Conservation (phyloP, 2,888 invertebrate genomes). For the Cantharis flavilabris region DNA sequence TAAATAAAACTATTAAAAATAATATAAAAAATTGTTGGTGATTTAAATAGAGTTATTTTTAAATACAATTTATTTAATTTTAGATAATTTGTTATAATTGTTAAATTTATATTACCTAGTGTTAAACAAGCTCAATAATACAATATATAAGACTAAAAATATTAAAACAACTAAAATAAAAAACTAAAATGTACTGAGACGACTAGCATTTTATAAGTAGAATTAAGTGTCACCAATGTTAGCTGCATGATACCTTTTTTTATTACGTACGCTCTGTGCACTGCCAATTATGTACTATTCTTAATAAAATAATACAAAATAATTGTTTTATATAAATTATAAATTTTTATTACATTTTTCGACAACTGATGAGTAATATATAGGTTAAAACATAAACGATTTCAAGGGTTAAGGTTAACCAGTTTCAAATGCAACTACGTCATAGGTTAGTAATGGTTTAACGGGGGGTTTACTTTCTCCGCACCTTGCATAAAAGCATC, state of each 20-base stretch:
- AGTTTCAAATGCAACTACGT: too few relatives aligned
- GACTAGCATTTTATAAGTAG: slow-evolving; percentile 17
- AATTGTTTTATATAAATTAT: not conserved
- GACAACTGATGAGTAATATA: not conserved
- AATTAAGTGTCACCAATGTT: slow-evolving; percentile 28
- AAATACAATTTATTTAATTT: slow-evolving; percentile 25
- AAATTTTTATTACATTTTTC: not conserved
- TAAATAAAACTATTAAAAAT: slow-evolving; percentile 15
- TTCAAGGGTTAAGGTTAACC: too few relatives aligned
- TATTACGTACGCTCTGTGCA: slow-evolving; percentile 31
- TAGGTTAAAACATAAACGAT: too few relatives aligned
- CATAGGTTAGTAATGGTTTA: too few relatives aligned
- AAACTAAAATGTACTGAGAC: slow-evolving; percentile 29
- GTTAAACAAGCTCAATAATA: slow-evolving; percentile 29
- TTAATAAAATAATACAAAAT: slow-evolving; percentile 19
- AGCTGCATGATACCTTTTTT: slow-evolving; percentile 27
- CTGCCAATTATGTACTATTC: slow-evolving; percentile 30
- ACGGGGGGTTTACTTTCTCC: not conserved
- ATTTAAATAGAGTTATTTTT: slow-evolving; percentile 30
- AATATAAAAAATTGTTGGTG: slow-evolving; percentile 19
- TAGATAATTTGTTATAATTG: slow-evolving; percentile 22
- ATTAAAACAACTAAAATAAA: slow-evolving; percentile 20
- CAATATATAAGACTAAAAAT: slow-evolving; percentile 23
- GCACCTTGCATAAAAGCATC: not conserved
- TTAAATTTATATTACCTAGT: slow-evolving; percentile 17